Base-by-base conservation (phyloP, 2,113 vertebrate species). In the Percina caprodes region DNA sequence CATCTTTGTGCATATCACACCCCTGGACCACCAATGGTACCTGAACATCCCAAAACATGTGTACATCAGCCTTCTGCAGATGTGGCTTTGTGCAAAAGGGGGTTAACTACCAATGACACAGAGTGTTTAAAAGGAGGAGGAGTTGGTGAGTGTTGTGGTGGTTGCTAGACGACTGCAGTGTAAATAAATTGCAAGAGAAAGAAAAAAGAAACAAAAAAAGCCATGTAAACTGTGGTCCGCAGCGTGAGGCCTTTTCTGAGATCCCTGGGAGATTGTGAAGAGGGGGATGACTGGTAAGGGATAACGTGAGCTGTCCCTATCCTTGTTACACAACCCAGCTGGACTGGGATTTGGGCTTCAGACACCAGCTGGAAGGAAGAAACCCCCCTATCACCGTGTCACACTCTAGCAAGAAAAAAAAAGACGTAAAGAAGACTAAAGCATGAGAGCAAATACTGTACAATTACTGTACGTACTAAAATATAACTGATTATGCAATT, bases 91-190 rank as follows among this genome's bases (percentile, higher is more conserved):
- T 73, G 78, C 23, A 77, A 80, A 80, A 51, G 68, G 55, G 48
- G 80, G 65, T 89, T 88, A 84, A 86, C 80, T 70, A 74, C 61
- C 55, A 59, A 55, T 85, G 82, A 90, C 55, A 74, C 24, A 48
- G 69, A 46, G 59, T 52, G 63, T 35, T 33, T 30, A 61, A 61
- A 51, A 52, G 63, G 73, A 73, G 83, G 85, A 88, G 85, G 83
- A 80, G 88, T 26, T 61, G 61, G 62, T 12, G 76, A 70, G 46
- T 95, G 93, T 95, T 95, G 89, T 91, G 89, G 62, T 51, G 81
- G 93, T 94, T 93, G 90, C 94, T 87, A 77, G 77, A 83, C 89
- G 35, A 93, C 86, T 35, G 68, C 76, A 71, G 82, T 45, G 88
- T 88, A 93, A 94, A 95, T 93, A 94, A 90, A 89, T 90, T 86